A percentile compares a stretch with the other conserved stretches of the same genome.
These are phyloP conservation scores for Agonum fuliginosum DNA, from an alignment of 2,888 invertebrate species.

Conservation along the genomic window DNA sequence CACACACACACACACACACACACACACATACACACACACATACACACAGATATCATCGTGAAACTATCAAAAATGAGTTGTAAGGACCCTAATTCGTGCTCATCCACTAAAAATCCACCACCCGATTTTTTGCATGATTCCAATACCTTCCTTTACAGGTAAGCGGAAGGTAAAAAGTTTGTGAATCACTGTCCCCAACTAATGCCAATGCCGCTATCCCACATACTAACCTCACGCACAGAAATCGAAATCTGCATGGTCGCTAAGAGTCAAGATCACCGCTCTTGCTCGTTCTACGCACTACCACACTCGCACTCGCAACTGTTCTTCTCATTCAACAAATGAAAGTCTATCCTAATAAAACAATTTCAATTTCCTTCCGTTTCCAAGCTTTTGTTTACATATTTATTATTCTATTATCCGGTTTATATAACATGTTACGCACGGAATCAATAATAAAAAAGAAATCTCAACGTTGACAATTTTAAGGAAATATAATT, in stretches of 20 bases:
- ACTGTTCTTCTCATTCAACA: too few relatives aligned
- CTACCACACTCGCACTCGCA: not conserved
- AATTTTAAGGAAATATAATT: conserved; percentile 26
- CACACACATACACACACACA: too few relatives aligned
- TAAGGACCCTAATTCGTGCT: too few relatives aligned
- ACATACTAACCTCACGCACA: conserved; percentile 23
- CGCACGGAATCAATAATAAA: conserved; percentile 8
- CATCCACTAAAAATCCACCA: too few relatives aligned
- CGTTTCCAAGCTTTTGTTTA: not conserved
- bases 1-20: too few relatives aligned
- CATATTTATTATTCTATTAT: conserved; percentile 20
- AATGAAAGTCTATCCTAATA: conserved; percentile 4
- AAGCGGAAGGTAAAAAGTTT: not conserved
- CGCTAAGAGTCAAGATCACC: conserved; percentile 20
- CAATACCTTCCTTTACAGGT: too few relatives aligned
- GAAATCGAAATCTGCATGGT: conserved; percentile 11
- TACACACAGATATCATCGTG: too few relatives aligned
- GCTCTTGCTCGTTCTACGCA: not conserved
- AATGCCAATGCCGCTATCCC: conserved; percentile 10
- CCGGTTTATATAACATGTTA: conserved; percentile 21
- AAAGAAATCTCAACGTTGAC: conserved; percentile 9
- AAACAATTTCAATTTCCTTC: conserved; percentile 11
- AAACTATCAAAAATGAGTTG: too few relatives aligned
- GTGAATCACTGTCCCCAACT: not conserved
- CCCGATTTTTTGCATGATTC: too few relatives aligned